Evolutionary conservation across 2,888 invertebrate species (phyloP).

Genomic region (Tipula helvola): DNA sequence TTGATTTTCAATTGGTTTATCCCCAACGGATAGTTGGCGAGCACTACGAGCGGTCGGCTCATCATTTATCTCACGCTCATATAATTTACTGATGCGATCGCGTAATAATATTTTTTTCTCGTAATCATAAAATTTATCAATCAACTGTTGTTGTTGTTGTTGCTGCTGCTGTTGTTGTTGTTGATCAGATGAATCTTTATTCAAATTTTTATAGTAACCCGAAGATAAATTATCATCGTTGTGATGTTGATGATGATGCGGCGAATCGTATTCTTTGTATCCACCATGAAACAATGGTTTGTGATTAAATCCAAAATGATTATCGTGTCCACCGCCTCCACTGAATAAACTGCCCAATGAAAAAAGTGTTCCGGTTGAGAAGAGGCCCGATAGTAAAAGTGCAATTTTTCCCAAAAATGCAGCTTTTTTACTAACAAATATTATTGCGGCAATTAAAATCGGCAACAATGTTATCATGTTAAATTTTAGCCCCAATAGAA

Average conservation of each 20-base stretch:
- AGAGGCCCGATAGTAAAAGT: slow-evolving; percentile 52
- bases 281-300: slow-evolving; percentile 14
- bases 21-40: not conserved
- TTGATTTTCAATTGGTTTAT: slow-evolving; percentile 11
- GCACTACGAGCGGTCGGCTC: not conserved
- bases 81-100: slow-evolving; percentile 21
- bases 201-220: slow-evolving; percentile 27
- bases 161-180: slow-evolving; percentile 22
- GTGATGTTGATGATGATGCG: slow-evolving; percentile 23
- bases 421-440: slow-evolving; percentile 65
- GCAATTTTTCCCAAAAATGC: slow-evolving; percentile 63
- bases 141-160: slow-evolving; percentile 22
- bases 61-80: slow-evolving; percentile 15
- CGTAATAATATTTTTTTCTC: slow-evolving; percentile 24
- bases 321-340: slow-evolving; percentile 16
- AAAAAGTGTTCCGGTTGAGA: slow-evolving; percentile 41
- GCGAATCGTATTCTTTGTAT: slow-evolving; percentile 17
- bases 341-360: slow-evolving; percentile 20
- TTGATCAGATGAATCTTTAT: slow-evolving; percentile 20
- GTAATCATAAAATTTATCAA: slow-evolving; percentile 32
- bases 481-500: slow-evolving; percentile 68
- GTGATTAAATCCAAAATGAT: not conserved
- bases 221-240: slow-evolving; percentile 4
- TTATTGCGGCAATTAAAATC: slow-evolving; percentile 53
- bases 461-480: slow-evolving; percentile 63